Percentiles rank a stretch among this genome's conserved stretches.
Conservation (phyloP, 2,113 vertebrate genomes). For the Melanostigma gelatinosum region DNA sequence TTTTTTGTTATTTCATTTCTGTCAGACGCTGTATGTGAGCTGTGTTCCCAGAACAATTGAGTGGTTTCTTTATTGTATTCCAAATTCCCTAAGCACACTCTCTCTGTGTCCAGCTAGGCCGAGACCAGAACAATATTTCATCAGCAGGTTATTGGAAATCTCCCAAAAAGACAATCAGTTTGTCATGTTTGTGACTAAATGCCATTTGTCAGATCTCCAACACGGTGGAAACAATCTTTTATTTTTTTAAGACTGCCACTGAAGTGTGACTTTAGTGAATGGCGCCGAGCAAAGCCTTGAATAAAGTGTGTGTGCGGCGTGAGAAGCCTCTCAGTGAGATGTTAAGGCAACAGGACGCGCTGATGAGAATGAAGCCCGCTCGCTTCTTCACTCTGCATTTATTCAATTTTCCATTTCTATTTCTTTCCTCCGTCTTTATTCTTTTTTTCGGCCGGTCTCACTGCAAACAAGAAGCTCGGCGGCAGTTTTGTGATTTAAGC, state of each 20-base stretch:
- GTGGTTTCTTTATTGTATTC: neutral
- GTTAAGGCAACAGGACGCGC: slow-evolving; percentile 53
- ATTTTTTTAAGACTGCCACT: slow-evolving; percentile 4
- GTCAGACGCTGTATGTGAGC: neutral
- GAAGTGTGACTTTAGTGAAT: slow-evolving; percentile 52
- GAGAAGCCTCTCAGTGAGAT: slow-evolving; percentile 57
- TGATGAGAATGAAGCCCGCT: slow-evolving; percentile 70
- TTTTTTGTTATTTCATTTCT: neutral
- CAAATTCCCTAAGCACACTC: neutral
- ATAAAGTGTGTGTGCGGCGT: slow-evolving; percentile 47
- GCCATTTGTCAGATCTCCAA: slow-evolving; percentile 52
- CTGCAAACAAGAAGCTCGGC: slow-evolving; percentile 26
- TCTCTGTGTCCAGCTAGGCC: neutral
- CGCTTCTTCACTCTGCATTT: slow-evolving; percentile 56
- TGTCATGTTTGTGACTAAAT: slow-evolving; percentile 19
- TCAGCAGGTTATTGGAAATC: neutral
- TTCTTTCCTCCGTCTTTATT: slow-evolving; percentile 3
- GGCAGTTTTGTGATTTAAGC: neutral
- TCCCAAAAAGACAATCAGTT: neutral
- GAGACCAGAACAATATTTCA: neutral
- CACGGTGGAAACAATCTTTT: slow-evolving; percentile 13
- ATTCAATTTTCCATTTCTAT: slow-evolving; percentile 50
- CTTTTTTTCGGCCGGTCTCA: neutral
- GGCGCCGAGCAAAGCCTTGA: slow-evolving; percentile 32
- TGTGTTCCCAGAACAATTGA: neutral